Evolutionary conservation across 1,140 invertebrate genomes (phyloP).

Genomic region (Palaemon carinicauda): DNA sequence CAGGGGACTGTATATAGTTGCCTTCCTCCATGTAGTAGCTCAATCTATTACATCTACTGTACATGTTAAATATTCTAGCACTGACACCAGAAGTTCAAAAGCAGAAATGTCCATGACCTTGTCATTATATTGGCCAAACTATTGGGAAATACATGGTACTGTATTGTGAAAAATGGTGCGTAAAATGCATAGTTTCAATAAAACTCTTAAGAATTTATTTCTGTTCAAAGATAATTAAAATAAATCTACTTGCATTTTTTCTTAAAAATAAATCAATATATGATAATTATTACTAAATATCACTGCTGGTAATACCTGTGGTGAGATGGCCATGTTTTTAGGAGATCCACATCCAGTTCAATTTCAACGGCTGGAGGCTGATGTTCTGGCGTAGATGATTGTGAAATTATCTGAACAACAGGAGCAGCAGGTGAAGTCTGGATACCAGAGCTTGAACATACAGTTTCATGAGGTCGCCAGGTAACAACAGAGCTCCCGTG

Average conservation of each 20-base stretch:
- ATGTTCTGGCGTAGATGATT: slow-evolving; percentile 33
- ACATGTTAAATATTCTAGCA: no score
- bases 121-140: no score
- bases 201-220: no score
- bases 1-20: no score
- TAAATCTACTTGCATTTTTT: neutral
- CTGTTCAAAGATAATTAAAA: no score
- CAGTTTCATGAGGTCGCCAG: slow-evolving; percentile 25
- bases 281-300: neutral
- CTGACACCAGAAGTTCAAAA: no score
- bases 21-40: no score
- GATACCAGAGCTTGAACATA: slow-evolving; percentile 16
- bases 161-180: no score
- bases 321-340: slow-evolving; percentile 40
- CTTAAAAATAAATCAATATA: neutral
- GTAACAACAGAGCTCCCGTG: slow-evolving; percentile 8
- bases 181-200: no score
- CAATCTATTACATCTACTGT: no score
- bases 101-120: no score
- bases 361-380: slow-evolving; percentile 46
- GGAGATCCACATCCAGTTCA: slow-evolving; percentile 39
- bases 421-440: slow-evolving; percentile 22
- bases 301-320: slow-evolving; percentile 44
- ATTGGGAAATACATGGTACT: no score
- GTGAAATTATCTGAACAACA: slow-evolving; percentile 44